Evolutionary conservation across 1,140 invertebrate species (phyloP), one percentile per base, ranked within the genome.

Genomic region (Trichoplusia ni): DNA sequence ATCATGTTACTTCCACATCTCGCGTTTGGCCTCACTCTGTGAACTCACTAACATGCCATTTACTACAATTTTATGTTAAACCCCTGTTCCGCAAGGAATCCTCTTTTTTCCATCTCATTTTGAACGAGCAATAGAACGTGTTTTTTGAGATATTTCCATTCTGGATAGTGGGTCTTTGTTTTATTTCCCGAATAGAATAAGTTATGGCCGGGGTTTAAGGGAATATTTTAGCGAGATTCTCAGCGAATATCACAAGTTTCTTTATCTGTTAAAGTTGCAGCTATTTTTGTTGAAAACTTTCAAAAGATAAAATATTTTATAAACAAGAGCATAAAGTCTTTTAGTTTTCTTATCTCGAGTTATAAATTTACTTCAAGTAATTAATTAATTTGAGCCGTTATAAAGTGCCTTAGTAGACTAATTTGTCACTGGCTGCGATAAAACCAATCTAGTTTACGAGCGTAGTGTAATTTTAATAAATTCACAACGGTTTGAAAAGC

Each of bases 71-170:
- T 62, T 27, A 51, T 62, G 27, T 25, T 62, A 62, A 49, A 44
- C 46, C 25, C 42, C 35, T 63, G 47, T 14, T 63, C 25, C 21
- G n/a, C 13, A 13, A n/a, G n/a, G 25, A 31, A 47, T 42, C 29
- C 21, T 42, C 21, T 31, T 51, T 58, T 63, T 63, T 31, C 29
- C 35, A 44, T 47, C 44, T 38, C 29, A 16, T 54, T 37, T 14
- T 40, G 27, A 33, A 63, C 33, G 40, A 29, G 53, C 59, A 68
- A 58, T 63, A 44, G 44, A 68, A 63, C 27, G 66, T 58, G 37
- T 63, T 68, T 68, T 68, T 62, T 61, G 25, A 56, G 47, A 67
- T 62, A 61, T 67, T 49, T 42, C 27, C 59, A 54, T 67, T 54
- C 21, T 16, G 40, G 53, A 61, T 51, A 59, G 33, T 59, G 54